Percentiles rank a stretch among this genome's conserved stretches.
phyloP scores from a whole-genome alignment of 2,113 vertebrate species.

The Ia io region DNA sequence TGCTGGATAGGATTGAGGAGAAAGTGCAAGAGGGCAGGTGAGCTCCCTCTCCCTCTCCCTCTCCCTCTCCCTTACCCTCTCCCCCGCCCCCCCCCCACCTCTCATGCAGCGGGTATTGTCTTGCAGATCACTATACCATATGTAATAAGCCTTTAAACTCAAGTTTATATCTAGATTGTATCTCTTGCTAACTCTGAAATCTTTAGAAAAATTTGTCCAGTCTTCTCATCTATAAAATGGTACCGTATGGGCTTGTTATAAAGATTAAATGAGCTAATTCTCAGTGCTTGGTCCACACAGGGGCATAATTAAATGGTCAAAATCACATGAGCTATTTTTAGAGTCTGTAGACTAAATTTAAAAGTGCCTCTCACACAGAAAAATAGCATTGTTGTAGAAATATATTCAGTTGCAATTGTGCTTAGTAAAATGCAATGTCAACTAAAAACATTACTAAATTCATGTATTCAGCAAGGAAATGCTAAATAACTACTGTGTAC shows the following conservation, averaged over 20 bases:
- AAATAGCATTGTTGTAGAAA: background rate
- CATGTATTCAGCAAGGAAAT: background rate
- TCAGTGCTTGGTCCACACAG: background rate
- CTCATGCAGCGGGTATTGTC: background rate
- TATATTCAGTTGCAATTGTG: background rate
- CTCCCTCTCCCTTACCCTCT: too few species aligned
- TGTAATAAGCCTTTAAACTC: background rate
- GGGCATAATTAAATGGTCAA: background rate
- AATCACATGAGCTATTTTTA: background rate
- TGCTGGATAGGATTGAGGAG: background rate
- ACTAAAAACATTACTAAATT: background rate
- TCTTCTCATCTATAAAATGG: background rate
- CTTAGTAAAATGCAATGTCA: constrained; percentile 20
- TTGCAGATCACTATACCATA: background rate
- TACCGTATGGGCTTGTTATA: background rate
- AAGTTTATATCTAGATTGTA: background rate
- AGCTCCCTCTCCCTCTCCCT: background rate
- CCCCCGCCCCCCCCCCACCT: too few species aligned
- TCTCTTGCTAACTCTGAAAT: constrained; percentile 28
- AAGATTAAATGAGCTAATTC: constrained; percentile 27
- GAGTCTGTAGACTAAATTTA: background rate
- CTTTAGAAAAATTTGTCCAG: constrained; percentile 9
- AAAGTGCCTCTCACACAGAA: background rate
- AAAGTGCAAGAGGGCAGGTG: background rate
- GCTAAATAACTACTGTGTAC: background rate